Evolutionary conservation across 2,888 invertebrate species (phyloP), one percentile per base, ranked within the genome.

Genomic region (Hyppa rectilinea): DNA sequence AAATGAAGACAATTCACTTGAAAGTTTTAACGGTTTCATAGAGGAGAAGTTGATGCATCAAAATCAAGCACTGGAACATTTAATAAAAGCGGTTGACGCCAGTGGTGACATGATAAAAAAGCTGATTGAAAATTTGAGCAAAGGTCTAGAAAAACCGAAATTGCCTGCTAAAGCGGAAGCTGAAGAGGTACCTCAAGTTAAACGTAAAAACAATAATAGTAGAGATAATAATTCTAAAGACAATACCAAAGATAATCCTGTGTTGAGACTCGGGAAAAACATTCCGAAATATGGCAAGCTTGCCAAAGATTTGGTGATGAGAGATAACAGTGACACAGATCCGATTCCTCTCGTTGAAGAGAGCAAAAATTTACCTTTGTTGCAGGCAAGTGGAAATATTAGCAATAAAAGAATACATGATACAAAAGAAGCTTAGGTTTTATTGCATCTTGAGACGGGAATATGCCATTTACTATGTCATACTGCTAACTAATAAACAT

Each of bases 1-100:
- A 6, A 80, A 71, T 17, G 59, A 72, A 5, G 78, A 79, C 7
- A 62, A 43, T 62, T 64, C 71, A 20, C 56, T 56, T 74, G 78
- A 75, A 63, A 82, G 60, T 40, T 86, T 89, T 31, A 80, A 71
- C 36, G 80, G 87, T 10, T 92, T 91, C 69, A 78, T 94, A 23
- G 91, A 92, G 80, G 90, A 93, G 7, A 92, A 90, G 68, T 75
- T 94, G 45, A 83, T 89, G 50, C 86, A 93, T 66, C 93, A 94
- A 40, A 88, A 88, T 17, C 91, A 92, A 86, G 91, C 91, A 0
- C 83, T 94, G 65, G 92, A 93, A 59, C 85, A 90, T 62, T 77
- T 95, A 26, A 65, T 92, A 4, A 86, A 85, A 76, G 67, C 86
- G 26, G 84, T 88, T 2, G 82, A 90, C 71, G 72, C 59, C 0